Percentiles rank a stretch among this genome's conserved stretches.
Evolutionary conservation across 2,113 vertebrate genomes (phyloP).

Genomic region (Boulengeromyrus knoepffleri): DNA sequence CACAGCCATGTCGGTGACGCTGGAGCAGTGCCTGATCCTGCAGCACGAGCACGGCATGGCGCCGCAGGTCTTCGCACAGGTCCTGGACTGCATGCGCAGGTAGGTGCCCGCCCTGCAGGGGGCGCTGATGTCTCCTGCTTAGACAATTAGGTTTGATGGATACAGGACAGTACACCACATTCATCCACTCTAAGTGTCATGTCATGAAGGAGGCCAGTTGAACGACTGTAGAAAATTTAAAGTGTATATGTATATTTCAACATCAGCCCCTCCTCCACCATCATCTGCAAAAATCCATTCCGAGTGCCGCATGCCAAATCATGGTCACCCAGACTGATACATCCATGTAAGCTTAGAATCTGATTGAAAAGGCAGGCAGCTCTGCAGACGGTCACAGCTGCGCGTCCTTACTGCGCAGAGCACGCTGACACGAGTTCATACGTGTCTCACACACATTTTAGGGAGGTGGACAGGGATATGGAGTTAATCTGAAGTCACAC

Average conservation of each 20-base stretch:
- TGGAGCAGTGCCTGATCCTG: conserved; percentile 93
- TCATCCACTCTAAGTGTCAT: background rate
- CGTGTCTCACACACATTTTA: background rate
- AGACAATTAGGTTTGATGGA: background rate
- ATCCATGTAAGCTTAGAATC: background rate
- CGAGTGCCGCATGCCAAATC: background rate
- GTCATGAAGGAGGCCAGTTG: background rate
- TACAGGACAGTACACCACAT: background rate
- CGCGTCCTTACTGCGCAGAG: background rate
- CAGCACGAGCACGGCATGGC: conserved; percentile 94
- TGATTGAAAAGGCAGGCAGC: background rate
- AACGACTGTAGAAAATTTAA: background rate
- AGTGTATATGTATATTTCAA: background rate
- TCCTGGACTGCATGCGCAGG: conserved; percentile 98
- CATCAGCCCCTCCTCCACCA: too few species aligned
- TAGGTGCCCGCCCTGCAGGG: conserved; percentile 47
- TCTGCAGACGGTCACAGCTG: background rate
- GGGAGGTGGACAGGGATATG: background rate
- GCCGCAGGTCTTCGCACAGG: conserved; percentile 94
- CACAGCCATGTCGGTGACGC: conserved; percentile 95
- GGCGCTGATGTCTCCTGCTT: background rate
- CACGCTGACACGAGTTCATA: background rate
- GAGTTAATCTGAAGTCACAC: background rate
- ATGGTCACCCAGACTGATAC: background rate
- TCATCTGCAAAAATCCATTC: too few species aligned